Evolutionary conservation across 2,797 vertebrate genomes (phyloP), one percentile per base, ranked within the genome.

Genomic region (Chaetophractus vellerosus): DNA sequence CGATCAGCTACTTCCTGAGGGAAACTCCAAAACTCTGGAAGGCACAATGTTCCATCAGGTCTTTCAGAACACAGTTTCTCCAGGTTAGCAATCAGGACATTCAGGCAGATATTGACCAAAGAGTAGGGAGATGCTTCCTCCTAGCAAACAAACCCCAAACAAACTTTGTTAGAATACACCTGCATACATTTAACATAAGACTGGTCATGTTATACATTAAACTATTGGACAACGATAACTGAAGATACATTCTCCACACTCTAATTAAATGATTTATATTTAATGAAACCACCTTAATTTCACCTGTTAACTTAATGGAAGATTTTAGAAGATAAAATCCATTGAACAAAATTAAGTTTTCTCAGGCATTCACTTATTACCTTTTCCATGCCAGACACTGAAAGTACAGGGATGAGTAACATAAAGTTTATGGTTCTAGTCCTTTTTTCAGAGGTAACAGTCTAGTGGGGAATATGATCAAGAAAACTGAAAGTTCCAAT

Each of bases 1-100:
- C 98, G 99, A 92, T 99, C 99, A 45, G 99, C 99, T 18, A 99
- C 97, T 98, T 99, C 99, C 96, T 99, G 99, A 24, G 99, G 99
- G 96, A 99, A 99, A 91, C 98, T 97, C 31, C 99, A 98, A 14
- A 98, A 98, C 92, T 99, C 99, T 14, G 99, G 99, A 96, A 99
- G 99, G 97, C 98, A 98, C 59, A 99, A 96, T 1, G 99, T 99
- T 41, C 99, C 99, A 96, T 99, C 99, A 7, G 98, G 98, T 10
- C 98, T 98, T 97, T 99, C 99, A 92, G 97, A 98, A 95, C 99
- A 99, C 96, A 99, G 98, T 88, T 98, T 98, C 92, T 99, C 99
- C 86, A 99, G 98, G 71, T 99, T 98, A 80, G 98, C 96, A 92
- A 98, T 98, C 96, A 99, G 97, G 66, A 98, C 97, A 74, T 98